Evolutionary conservation across 1,140 invertebrate genomes (phyloP).

Genomic region (Homarus americanus): DNA sequence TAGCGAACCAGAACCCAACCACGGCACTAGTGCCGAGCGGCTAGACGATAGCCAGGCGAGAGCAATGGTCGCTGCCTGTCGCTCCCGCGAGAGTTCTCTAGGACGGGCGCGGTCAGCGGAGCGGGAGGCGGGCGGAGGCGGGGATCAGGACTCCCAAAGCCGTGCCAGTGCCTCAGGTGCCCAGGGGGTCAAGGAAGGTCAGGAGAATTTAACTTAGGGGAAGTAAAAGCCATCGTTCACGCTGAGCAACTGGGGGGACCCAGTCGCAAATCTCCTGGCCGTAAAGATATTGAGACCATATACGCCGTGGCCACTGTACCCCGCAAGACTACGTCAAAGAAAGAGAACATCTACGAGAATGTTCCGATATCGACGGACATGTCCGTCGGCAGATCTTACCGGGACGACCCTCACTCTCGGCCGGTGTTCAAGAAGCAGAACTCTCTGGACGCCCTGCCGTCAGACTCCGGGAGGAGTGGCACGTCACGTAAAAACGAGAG

Average conservation of each 20-base stretch:
- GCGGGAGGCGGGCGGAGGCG: constrained; percentile 41
- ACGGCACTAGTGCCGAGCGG: constrained; percentile 44
- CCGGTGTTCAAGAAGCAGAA: constrained; percentile 74
- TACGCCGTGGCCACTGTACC: constrained; percentile 79
- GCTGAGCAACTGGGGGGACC: constrained; percentile 59
- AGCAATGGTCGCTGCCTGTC: constrained; percentile 32
- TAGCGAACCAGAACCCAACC: constrained; percentile 44
- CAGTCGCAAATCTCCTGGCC: constrained; percentile 75
- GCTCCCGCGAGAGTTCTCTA: constrained; percentile 48
- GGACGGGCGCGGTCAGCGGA: constrained; percentile 67
- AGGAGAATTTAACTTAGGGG: constrained; percentile 63
- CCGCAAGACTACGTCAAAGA: constrained; percentile 81
- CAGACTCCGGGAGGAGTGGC: constrained; percentile 73
- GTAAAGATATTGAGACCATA: constrained; percentile 60
- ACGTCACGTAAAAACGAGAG: constrained; percentile 73
- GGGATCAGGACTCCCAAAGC: constrained; percentile 65
- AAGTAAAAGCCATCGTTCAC: constrained; percentile 70
- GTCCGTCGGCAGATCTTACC: constrained; percentile 48
- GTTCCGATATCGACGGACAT: constrained; percentile 72
- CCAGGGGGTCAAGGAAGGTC: constrained; percentile 28
- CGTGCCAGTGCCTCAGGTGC: constrained; percentile 63
- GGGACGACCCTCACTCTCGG: constrained; percentile 70
- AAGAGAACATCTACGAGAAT: constrained; percentile 76
- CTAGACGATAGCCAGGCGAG: constrained; percentile 51
- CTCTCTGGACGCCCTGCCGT: constrained; percentile 67